Evolutionary conservation across 1,140 invertebrate species (phyloP).

Genomic region (Schmidtea mediterranea): DNA sequence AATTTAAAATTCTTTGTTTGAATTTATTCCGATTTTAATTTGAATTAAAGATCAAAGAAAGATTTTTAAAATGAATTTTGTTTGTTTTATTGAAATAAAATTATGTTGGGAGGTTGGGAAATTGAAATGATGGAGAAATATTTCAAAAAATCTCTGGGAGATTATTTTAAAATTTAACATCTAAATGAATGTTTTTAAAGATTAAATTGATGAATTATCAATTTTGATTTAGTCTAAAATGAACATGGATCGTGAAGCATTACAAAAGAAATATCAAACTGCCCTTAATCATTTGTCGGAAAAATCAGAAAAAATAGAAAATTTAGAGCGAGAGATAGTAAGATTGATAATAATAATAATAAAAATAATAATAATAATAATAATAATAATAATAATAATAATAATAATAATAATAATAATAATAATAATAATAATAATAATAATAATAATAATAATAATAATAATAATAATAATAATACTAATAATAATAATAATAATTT

Average conservation of each 20-base stretch:
- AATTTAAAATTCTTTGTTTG: too few relatives aligned
- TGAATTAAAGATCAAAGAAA: too few relatives aligned
- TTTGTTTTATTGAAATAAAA: too few relatives aligned
- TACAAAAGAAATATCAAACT: slow-evolving; percentile 2
- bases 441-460: neutral
- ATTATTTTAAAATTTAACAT: too few relatives aligned
- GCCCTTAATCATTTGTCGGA: slow-evolving; percentile 1
- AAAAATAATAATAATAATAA: neutral
- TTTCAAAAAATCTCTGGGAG: too few relatives aligned
- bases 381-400: neutral
- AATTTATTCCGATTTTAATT: too few relatives aligned
- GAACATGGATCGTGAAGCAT: neutral
- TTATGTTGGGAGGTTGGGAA: too few relatives aligned
- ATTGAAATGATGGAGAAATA: too few relatives aligned
- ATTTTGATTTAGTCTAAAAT: slow-evolving; percentile 1
- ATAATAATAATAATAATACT: neutral
- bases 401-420: neutral
- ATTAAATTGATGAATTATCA: too few relatives aligned
- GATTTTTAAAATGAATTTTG: too few relatives aligned
- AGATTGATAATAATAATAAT: neutral
- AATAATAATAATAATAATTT: neutral
- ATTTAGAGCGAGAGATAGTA: neutral
- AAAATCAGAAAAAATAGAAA: slow-evolving; percentile 1
- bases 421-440: neutral
- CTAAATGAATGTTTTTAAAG: too few relatives aligned